Base-by-base conservation (phyloP, 2,113 vertebrate species). In the Phrynosoma blainvillii region DNA sequence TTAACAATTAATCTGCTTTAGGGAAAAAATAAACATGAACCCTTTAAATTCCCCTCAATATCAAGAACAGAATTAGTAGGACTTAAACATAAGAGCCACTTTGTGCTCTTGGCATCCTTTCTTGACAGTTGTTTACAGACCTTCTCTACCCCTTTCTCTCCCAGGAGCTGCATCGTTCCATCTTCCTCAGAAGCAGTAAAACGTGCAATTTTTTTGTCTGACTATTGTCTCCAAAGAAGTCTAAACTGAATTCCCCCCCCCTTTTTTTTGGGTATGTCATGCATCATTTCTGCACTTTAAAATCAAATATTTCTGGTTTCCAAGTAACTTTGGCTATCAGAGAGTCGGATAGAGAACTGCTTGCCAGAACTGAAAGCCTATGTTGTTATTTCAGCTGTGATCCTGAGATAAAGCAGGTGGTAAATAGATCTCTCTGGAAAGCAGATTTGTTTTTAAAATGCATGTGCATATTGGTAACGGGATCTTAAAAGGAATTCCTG, bases 361-460 rank as follows among this genome's bases (percentile, higher is more conserved):
- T 79, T 23, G 5, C 74, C 86, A 77, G 76, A 85, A 93, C 84
- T 87, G 90, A 94, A 94, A 94, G 86, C 76, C 76, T 21, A 59
- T 85, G 89, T 90, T 92, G 91, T 86, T 94, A 92, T 93, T 96
- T 94, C 92, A 94, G 91, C 93, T 93, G 92, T 92, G 93, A 76
- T 85, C 93, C 82, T 75, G 79, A 92, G 94, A 95, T 95, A 96
- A 95, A 90, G 90, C 85, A 93, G 85, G 89, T 90, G 88, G 92
- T 95, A 95, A 95, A 96, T 91, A 95, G 88, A 94, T 93, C 87
- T 89, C 91, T 84, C 36, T 30, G 65, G 92, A 93, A 89, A 89
- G 92, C 6, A 14, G 90, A 90, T 94, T 90, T 93, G 90, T 88
- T 91, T 91, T 84, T 47, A 89, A 88, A 93, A 86, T 93, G 92